Evolutionary conservation across 1,140 invertebrate species (phyloP), one percentile per base, ranked within the genome.

Genomic region (Bathynomus jamesi): DNA sequence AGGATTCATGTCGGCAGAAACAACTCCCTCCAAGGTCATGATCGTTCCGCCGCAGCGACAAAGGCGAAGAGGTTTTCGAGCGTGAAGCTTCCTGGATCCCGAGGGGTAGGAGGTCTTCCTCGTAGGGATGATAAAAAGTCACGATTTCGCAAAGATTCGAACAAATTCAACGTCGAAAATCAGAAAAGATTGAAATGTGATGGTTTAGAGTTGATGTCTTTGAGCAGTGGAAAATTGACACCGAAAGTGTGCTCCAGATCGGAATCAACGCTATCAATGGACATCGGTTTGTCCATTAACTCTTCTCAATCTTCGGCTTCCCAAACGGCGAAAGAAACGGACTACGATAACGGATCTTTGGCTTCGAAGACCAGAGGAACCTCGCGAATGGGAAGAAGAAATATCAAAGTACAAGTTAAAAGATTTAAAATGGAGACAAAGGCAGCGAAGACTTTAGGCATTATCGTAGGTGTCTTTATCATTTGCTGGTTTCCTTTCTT

Each of bases 401-500:
- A 95, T 83, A 93, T 90, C 79, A 94, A 92, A 84, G 90, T 90
- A 60, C 91, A 87, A 84, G 91, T 92, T 29, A 92, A 91, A 80
- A 85, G 91, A 63, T 93, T 94, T 81, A 85, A 89, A 0, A 94
- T 93, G 88, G 94, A 97, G 82, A 93, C 92, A 0, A 96, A 96
- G 84, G 93, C 94, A 0, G 93, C 94, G 0, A 96, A 96, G 83
- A 97, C 94, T 0, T 83, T 96, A 30, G 94, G 91, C 2, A 93
- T 96, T 64, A 96, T 97, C 67, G 94, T 96, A 0, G 94, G 94
- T 4, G 91, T 92, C 0, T 97, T 97, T 83, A 90, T 96, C 17
- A 85, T 91, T 68, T 98, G 94, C 81, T 98, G 94, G 94, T 83
- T 95, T 27, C 94, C 94, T 0, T 98, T 98, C 84, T 98, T 98